Conservation (phyloP, 2,888 invertebrate species). For the Drosophila kanekoi region DNA sequence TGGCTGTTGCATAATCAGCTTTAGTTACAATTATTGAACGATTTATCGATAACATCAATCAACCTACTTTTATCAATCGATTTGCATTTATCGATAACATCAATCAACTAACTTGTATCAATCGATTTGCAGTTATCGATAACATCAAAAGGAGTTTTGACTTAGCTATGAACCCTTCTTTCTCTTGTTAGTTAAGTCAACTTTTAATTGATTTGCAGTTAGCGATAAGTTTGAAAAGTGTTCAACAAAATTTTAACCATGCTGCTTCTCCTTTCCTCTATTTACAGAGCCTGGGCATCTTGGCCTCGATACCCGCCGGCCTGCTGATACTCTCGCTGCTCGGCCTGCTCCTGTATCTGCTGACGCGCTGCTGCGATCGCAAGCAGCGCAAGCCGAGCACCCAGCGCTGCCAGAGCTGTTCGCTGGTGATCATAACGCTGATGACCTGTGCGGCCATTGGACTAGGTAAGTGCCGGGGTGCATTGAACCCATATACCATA, state of each 20-base stretch:
- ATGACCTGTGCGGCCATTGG: constrained; percentile 96
- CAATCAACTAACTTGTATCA: no score
- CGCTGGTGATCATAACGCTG: constrained; percentile 87
- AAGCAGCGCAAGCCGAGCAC: constrained; percentile 90
- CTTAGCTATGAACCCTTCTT: no score
- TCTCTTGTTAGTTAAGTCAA: no score
- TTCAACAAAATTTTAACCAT: not conserved
- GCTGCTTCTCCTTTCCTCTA: not conserved
- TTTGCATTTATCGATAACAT: not conserved
- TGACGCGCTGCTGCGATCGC: constrained; percentile 97
- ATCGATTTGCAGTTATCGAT: not conserved
- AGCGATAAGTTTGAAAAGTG: not conserved
- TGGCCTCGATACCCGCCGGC: constrained; percentile 96
- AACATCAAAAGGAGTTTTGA: no score
- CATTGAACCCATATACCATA: constrained; percentile 48
- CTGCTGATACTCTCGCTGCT: constrained; percentile 96
- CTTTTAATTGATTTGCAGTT: no score
- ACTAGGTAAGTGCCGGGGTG: constrained; percentile 86
- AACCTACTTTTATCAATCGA: no score
- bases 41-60: not conserved
- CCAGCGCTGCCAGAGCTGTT: constrained; percentile 85
- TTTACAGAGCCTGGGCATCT: constrained; percentile 95
- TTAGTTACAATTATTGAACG: not conserved
- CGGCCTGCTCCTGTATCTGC: constrained; percentile 94
- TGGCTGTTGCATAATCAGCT: no score